Evolutionary conservation across 2,888 invertebrate species (phyloP).

Genomic region (Amphipoea oculea): DNA sequence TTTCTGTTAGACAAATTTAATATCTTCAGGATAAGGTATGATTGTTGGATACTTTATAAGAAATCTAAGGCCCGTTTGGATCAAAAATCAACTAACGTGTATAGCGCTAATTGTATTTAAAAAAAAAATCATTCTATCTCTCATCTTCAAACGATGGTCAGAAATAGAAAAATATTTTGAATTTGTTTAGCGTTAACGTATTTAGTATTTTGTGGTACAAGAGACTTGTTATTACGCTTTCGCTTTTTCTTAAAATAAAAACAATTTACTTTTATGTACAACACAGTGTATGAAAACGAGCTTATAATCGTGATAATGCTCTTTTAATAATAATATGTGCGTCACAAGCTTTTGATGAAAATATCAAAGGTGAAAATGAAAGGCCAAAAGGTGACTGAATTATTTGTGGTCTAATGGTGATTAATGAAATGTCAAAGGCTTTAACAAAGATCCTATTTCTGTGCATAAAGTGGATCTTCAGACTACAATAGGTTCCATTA

Average conservation of each 20-base stretch:
- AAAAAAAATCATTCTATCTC: not conserved
- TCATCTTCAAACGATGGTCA: not conserved
- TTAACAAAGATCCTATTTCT: conserved; percentile 45
- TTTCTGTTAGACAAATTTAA: not conserved
- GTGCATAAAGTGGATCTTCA: conserved; percentile 41
- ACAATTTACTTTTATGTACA: not conserved
- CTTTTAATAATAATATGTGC: conserved; percentile 28
- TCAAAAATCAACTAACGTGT: not conserved
- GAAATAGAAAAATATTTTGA: not conserved
- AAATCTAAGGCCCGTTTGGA: not conserved
- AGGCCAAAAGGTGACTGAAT: conserved; percentile 42
- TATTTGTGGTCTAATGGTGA: conserved; percentile 41
- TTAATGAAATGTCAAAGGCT: conserved; percentile 50
- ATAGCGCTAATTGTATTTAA: not conserved
- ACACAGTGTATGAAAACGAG: conserved; percentile 22
- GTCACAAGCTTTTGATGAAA: conserved; percentile 34
- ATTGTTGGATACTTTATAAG: not conserved
- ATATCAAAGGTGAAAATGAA: conserved; percentile 40
- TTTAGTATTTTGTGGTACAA: not conserved
- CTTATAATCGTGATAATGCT: conserved; percentile 31
- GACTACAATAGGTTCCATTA: conserved; percentile 43
- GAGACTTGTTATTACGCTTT: not conserved
- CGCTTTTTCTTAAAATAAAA: not conserved
- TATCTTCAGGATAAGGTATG: not conserved
- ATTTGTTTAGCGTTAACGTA: not conserved